Base-by-base conservation (phyloP, 2,888 invertebrate genomes). In the Brachyptera putata region DNA sequence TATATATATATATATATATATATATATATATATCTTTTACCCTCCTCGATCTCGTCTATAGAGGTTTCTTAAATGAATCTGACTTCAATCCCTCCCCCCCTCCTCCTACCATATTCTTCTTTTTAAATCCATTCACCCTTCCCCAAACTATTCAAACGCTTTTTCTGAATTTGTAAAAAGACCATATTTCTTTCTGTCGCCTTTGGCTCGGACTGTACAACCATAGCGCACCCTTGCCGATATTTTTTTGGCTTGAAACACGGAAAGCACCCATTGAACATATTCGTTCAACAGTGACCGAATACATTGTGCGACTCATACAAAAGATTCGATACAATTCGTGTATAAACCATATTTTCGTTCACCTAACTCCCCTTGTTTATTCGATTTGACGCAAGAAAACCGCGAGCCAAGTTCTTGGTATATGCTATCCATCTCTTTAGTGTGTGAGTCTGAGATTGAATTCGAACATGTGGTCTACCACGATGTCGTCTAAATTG, bases 111-210 rank as follows among this genome's bases (percentile, higher is more conserved):
- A 46, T 21, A 14, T 14, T 11, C 16, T 34, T n/a, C 34, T 36
- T 53, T 9, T 37, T 34, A 53, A 53, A 53, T 53, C 53, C 53
- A 53, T 53, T 36, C 53, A 53, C 53, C 53, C 53, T 53, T 53
- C 34, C 30, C 53, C 16, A 53, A 53, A 53, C 53, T 53, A 53
- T 53, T 53, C 53, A 53, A 53, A 53, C 53, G 53, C 36, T 53
- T 53, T 53, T 53, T 53, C 36, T 36, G 53, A 50, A 34, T 53
- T 53, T 36, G 18, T 34, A 53, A 53, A 50, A 53, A 53, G 53
- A 18, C 53, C 34, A 53, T 53, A 34, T 53, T 53, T 53, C 53
- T 53, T 53, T 9, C 36, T 53, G 53, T 53, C 53, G 53, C 18
- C 24, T 46, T 3, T 46, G 21, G 9, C 21, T 24, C 11, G 46